These are phyloP conservation scores for Gasterosteus aculeatus DNA, from an alignment of 2,113 vertebrate genomes.

Conservation along the genomic window DNA sequence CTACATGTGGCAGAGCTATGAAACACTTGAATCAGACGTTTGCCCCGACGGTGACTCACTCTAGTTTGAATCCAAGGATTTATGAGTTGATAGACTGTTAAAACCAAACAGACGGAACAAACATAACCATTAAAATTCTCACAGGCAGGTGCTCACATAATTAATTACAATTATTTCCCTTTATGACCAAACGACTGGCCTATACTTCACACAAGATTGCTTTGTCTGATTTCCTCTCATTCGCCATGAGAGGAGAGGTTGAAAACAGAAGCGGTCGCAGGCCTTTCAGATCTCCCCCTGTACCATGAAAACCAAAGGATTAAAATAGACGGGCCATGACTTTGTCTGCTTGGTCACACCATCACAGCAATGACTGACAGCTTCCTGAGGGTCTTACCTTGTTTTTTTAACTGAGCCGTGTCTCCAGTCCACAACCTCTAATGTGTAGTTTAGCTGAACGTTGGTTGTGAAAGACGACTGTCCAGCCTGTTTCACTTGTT, in stretches of 20 bases:
- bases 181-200: conserved; percentile 4
- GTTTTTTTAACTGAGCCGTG: conserved; percentile 51
- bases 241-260: conserved; percentile 31
- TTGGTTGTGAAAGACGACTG: not conserved
- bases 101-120: not conserved
- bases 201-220: conserved; percentile 15
- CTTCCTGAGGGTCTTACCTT: conserved; percentile 55
- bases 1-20: not conserved
- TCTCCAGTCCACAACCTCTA: conserved; percentile 13
- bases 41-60: not conserved
- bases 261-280: conserved; percentile 55
- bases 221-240: conserved; percentile 36
- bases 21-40: conserved; percentile 13
- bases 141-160: not conserved
- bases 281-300: conserved; percentile 38
- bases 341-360: conserved; percentile 57
- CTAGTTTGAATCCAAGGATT: not conserved
- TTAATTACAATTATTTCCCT: not conserved
- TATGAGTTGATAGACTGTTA: not conserved
- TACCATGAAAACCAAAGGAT: conserved; percentile 52
- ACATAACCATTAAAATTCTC: conserved; percentile 7
- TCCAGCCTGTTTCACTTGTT: not conserved
- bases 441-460: conserved; percentile 30
- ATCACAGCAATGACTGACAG: conserved; percentile 64
- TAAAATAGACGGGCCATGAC: conserved; percentile 72